Evolutionary conservation across 1,140 invertebrate genomes (phyloP).

Genomic region (Drosophila elegans): DNA sequence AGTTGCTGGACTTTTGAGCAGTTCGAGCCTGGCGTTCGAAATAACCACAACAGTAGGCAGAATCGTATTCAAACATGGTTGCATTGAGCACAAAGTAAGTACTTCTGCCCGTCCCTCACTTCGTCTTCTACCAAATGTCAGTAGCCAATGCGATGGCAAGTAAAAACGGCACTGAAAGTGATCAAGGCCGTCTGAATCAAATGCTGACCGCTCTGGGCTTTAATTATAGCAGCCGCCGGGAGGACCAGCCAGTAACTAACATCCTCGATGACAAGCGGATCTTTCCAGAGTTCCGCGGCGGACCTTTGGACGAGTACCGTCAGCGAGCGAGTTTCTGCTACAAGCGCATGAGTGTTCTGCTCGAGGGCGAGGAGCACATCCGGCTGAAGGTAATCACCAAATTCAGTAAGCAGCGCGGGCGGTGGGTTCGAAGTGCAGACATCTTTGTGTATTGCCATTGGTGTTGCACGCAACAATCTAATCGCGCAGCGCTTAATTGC

Average conservation of each 20-base stretch:
- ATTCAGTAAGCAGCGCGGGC: not conserved
- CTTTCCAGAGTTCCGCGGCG: constrained; percentile 88
- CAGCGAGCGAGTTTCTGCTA: constrained; percentile 92
- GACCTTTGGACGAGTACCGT: constrained; percentile 91
- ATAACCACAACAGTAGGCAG: not conserved
- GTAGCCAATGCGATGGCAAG: constrained; percentile 24
- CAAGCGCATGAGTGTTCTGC: constrained; percentile 91
- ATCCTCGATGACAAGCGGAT: constrained; percentile 78
- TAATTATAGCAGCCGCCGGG: constrained; percentile 41
- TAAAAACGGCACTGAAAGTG: constrained; percentile 8
- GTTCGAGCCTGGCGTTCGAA: constrained; percentile 16
- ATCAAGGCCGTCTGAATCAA: constrained; percentile 12
- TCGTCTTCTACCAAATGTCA: not conserved
- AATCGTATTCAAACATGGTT: constrained; percentile 27
- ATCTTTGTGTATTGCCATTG: constrained; percentile 35
- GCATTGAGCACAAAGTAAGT: constrained; percentile 35
- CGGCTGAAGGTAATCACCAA: constrained; percentile 86
- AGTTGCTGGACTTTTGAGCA: constrained; percentile 3
- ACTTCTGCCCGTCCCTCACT: not conserved
- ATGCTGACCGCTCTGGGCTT: constrained; percentile 23
- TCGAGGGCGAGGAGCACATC: constrained; percentile 88
- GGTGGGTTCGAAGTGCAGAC: constrained; percentile 41
- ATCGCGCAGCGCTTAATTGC: constrained; percentile 16
- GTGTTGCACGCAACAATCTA: constrained; percentile 15
- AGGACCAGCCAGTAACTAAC: constrained; percentile 37